Evolutionary conservation across 2,888 invertebrate genomes (phyloP).

Genomic region (Baronia brevicornis): DNA sequence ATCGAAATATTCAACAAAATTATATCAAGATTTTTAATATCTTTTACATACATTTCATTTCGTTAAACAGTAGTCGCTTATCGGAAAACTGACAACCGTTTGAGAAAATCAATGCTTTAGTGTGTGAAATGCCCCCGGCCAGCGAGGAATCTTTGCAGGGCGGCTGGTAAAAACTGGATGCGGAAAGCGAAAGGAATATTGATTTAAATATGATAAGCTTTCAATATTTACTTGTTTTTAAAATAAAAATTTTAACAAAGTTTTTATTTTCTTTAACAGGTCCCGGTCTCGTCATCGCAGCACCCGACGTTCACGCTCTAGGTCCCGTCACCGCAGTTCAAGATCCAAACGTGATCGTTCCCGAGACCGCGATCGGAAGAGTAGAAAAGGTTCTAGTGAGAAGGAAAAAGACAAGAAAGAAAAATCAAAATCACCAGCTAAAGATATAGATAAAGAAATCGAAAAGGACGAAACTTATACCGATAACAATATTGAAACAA

Average conservation of each 20-base stretch:
- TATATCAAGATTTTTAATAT: too few relatives aligned
- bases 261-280: conserved; percentile 29
- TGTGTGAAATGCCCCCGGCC: too few relatives aligned
- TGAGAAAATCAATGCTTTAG: too few relatives aligned
- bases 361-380: conserved; percentile 46
- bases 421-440: conserved; percentile 49
- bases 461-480: conserved; percentile 36
- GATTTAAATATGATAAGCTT: too few relatives aligned
- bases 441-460: conserved; percentile 38
- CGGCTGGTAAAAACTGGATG: too few relatives aligned
- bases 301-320: conserved; percentile 69
- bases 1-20: too few relatives aligned
- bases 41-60: too few relatives aligned
- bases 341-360: conserved; percentile 66
- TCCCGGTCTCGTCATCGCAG: conserved; percentile 76
- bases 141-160: too few relatives aligned
- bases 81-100: too few relatives aligned
- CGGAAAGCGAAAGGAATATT: too few relatives aligned
- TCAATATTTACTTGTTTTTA: too few relatives aligned
- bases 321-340: conserved; percentile 74
- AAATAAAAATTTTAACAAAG: background rate
- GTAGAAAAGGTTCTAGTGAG: conserved; percentile 36
- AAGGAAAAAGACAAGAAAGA: conserved; percentile 36
- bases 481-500: conserved; percentile 41
- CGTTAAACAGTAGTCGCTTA: too few relatives aligned